A percentile compares a stretch with the other conserved stretches of the same genome.
Conservation (phyloP, 2,113 vertebrate genomes). For the Pseudopipra pipra region DNA sequence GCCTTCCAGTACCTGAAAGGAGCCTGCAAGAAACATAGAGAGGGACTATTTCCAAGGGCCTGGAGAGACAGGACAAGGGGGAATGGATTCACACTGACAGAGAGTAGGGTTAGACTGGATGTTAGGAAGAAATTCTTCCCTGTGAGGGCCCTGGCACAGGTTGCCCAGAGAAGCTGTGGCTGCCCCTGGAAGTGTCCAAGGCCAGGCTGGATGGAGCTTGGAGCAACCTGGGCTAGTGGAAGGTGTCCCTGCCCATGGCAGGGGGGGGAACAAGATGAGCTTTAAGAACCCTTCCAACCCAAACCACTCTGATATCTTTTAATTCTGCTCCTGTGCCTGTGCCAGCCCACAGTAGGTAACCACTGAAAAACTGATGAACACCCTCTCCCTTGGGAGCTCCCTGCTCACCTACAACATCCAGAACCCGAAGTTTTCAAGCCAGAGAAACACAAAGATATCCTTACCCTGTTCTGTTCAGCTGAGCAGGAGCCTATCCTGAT, state of each 20-base stretch:
- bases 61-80: neutral
- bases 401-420: neutral
- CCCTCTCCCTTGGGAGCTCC: neutral
- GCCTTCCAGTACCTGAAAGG: neutral
- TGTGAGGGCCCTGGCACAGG: neutral
- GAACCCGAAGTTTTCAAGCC: neutral
- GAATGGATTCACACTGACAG: accelerated
- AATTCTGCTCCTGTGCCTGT: neutral
- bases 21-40: neutral
- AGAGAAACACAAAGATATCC: neutral
- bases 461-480: neutral
- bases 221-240: accelerated
- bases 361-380: neutral
- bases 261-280: neutral
- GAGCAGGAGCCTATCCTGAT: neutral
- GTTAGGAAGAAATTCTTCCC: neutral
- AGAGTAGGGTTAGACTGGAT: neutral
- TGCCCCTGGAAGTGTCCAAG: neutral
- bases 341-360: neutral
- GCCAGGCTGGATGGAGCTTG: accelerated
- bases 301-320: neutral
- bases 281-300: neutral
- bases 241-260: neutral
- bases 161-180: neutral
- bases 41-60: neutral